Evolutionary conservation across 2,113 vertebrate species (phyloP), one percentile per base, ranked within the genome.

Genomic region (Dasypus novemcinctus): DNA sequence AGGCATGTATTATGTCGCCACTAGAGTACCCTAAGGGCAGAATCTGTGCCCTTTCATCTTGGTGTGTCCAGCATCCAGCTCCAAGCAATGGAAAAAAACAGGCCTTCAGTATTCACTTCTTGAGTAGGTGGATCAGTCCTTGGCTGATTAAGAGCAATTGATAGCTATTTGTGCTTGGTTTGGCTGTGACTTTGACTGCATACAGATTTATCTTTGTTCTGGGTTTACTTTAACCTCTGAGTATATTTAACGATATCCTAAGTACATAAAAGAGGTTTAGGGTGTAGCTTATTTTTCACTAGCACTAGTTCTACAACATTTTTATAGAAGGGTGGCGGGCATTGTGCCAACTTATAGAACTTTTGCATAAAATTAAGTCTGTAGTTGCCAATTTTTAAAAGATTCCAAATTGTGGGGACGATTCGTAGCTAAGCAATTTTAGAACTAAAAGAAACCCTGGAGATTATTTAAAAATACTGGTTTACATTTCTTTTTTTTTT

Each of bases 331-430:
- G 69, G 59, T 78, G 68, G 69, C 88, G 54, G 83, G 74, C 64
- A 94, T 54, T 63, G 29, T 21, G 31, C 57, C 86, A 97, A 86
- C 2, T 7, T 90, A 89, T 75, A 94, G 88, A 83, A 96, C 69
- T 90, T 95, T 93, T 96, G 87, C 82, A 87, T 95, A 75, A 97
- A 94, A 97, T 95, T 95, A 92, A 96, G 64, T 94, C 63, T 91
- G 52, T 79, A 86, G 68, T 82, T 96, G 49, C 31, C 36, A 85
- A 85, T 91, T 84, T 94, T 63, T 23, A 75, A 92, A 81, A 92
- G 68, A 74, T 49, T 94, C 29, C 29, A 66, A 93, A 93, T 93
- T 78, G 33, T 79, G 25, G 61, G 59, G 14, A 75, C 18, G 86
- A 93, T 36, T 79, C 57, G 57, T 87, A 96, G 27, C 89, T 93